Conservation (phyloP, 2,888 invertebrate genomes). For the Orthosia gracilis region DNA sequence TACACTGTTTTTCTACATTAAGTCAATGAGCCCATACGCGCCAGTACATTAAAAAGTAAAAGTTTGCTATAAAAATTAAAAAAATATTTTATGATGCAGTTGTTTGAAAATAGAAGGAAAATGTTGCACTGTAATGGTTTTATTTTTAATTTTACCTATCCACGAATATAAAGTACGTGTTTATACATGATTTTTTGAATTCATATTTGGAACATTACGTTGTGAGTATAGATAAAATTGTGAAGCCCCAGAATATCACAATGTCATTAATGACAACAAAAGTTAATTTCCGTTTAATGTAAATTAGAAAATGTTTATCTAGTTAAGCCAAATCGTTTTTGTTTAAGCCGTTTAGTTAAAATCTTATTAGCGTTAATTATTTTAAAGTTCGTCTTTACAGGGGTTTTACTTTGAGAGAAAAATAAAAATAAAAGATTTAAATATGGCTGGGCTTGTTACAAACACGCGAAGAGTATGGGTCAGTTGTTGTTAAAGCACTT, state of each 20-base stretch:
- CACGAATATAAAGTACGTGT: too few relatives aligned
- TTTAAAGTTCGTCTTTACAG: conserved; percentile 26
- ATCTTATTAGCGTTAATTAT: conserved; percentile 45
- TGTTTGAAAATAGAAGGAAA: too few relatives aligned
- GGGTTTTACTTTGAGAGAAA: conserved; percentile 21
- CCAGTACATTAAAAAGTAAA: too few relatives aligned
- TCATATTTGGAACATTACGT: too few relatives aligned
- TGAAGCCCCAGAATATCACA: conserved; percentile 4
- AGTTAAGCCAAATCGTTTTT: conserved; percentile 55
- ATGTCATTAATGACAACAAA: conserved; percentile 39
- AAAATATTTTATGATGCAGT: too few relatives aligned
- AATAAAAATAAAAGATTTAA: background rate
- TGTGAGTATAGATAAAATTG: too few relatives aligned
- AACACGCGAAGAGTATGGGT: background rate
- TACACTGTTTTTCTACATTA: too few relatives aligned
- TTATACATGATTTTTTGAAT: too few relatives aligned
- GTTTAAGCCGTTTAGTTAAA: conserved; percentile 56
- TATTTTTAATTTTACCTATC: too few relatives aligned
- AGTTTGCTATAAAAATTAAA: too few relatives aligned
- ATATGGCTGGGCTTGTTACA: background rate
- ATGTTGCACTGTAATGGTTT: too few relatives aligned
- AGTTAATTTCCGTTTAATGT: conserved; percentile 45
- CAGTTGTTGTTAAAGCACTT: background rate
- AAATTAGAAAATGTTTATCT: conserved; percentile 57
- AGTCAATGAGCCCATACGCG: too few relatives aligned